phyloP scores from a whole-genome alignment of 1,140 invertebrate species.

The fruit fly (Drosophila melanogaster) region Release_6_plus_ISO1_MT NT_037436.4:9890501-9891000 shows the following conservation, averaged over 20 bases:
- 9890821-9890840: slow-evolving; percentile 98
- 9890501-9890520: slow-evolving; percentile 98
- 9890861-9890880: slow-evolving; percentile 96
- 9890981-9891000: slow-evolving; percentile 97
- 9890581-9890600: neutral
- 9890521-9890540: slow-evolving; percentile 99
- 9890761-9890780: neutral
- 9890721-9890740: neutral
- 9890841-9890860: slow-evolving; percentile 93
- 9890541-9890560: slow-evolving; percentile 99
- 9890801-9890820: slow-evolving; percentile 99
- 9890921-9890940: slow-evolving; percentile 95
- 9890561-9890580: slow-evolving; percentile 87
- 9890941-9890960: slow-evolving; percentile 96
- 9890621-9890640: neutral
- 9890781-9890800: slow-evolving; percentile 97
- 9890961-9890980: slow-evolving; percentile 97
- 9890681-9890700: neutral
- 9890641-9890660: slow-evolving; percentile 4
- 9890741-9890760: too few species aligned
- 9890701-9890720: neutral
- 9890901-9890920: slow-evolving; percentile 98
- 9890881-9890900: slow-evolving; percentile 96
- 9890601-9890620: neutral
- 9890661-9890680: neutral